These are phyloP conservation scores for Petrosia ficiformis DNA, from an alignment of 37 sponge, comb jelly and placozoan genomes.

Conservation along the genomic window DNA sequence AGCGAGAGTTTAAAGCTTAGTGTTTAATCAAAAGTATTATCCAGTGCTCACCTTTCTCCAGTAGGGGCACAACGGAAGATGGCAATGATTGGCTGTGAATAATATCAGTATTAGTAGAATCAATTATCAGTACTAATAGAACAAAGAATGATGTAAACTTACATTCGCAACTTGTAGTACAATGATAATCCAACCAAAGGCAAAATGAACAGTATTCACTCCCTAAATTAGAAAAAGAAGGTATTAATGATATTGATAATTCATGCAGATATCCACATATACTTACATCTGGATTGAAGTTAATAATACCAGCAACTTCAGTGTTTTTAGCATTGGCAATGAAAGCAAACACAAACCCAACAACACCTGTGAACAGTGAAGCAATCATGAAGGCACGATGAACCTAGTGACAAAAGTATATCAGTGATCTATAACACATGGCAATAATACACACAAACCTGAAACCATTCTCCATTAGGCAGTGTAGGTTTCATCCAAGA, in stretches of 20 bases:
- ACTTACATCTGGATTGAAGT: background rate
- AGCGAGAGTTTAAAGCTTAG: too few species aligned
- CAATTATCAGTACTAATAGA: background rate
- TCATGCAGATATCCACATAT: background rate
- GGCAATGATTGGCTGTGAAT: conserved; percentile 4
- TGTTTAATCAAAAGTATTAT: background rate
- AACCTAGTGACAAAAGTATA: background rate
- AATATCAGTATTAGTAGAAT: background rate
- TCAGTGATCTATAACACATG: background rate
- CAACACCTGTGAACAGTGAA: conserved; percentile 20
- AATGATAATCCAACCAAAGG: conserved; percentile 53
- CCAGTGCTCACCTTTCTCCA: conserved; percentile 9
- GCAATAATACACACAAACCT: conserved; percentile 8
- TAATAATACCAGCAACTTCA: background rate
- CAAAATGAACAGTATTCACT: conserved; percentile 43
- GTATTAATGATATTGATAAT: background rate
- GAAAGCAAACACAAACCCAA: conserved; percentile 56
- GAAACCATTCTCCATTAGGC: conserved; percentile 19
- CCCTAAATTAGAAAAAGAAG: background rate
- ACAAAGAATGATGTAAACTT: conserved; percentile 5
- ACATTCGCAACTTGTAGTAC: conserved; percentile 66
- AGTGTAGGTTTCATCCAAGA: conserved; percentile 31
- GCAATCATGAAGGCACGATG: conserved; percentile 39
- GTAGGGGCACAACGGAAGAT: background rate
- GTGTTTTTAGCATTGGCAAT: conserved; percentile 20